Base-by-base conservation (phyloP, 1,140 invertebrate species). In the Ceratina australensis region DNA sequence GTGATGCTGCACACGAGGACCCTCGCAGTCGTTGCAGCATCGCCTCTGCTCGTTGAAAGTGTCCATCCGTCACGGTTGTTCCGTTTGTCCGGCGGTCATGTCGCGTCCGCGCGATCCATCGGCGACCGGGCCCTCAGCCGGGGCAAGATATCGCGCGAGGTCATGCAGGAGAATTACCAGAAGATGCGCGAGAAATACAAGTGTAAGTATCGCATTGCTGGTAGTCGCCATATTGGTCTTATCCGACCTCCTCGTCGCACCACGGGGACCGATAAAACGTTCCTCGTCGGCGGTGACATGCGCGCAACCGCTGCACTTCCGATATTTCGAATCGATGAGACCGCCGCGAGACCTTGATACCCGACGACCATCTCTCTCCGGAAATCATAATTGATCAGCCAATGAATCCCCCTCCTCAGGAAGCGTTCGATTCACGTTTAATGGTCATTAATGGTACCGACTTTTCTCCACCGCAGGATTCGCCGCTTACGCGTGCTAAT, bases 171-270 rank as follows among this genome's bases (percentile, higher is more conserved):
- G 1, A 89, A 91, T 78, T 92, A 92, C 69, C 54, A 73, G 12
- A 90, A 81, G 74, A 89, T 88, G 80, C 78, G 84, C 52, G 88
- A 90, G 15, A 92, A 92, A 75, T 92, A 89, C 82, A 88, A 89
- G 82, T 92, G 91, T 92, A 63, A 92, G 91, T 92, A 86, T 10
- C 7, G 7, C 2, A 13, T 3, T 52, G 12, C n/a, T n/a, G 49
- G 64, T 16, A 10, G 64, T 61, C 12, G 81, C 81, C 82, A 84
- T 84, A 2, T 80, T 64, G 22, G 5, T 18, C 57, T 18, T 15
- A 10, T 2, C 59, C 16, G 22, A 18, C 10, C 15, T 69, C 50
- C 56, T 28, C 1, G 16, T 0, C 24, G 3, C 42, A 12, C 13
- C 3, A 0, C 2, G 16, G 2, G 1, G 15, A 2, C 3, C 22